Percentiles rank a stretch among this genome's conserved stretches.
These are phyloP conservation scores for Acanthornis magna DNA, from an alignment of 2,797 vertebrate genomes.

Conservation along the genomic window DNA sequence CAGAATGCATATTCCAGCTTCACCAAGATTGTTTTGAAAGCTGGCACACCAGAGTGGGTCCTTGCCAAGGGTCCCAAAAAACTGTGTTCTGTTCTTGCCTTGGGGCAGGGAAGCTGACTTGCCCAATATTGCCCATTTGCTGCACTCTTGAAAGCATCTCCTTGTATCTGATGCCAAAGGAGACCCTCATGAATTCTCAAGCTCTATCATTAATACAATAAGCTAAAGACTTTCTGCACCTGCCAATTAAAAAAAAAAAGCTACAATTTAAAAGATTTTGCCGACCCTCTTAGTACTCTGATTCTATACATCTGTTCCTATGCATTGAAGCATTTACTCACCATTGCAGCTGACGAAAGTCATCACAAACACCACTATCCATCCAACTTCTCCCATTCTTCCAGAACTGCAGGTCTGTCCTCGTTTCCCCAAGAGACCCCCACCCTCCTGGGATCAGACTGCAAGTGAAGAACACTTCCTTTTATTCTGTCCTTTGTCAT, in stretches of 20 bases:
- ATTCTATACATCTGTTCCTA: neutral
- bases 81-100: neutral
- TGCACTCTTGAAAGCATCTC: neutral
- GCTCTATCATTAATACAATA: neutral
- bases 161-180: neutral
- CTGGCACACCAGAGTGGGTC: neutral
- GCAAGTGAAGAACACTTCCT: slow-evolving; percentile 58
- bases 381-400: neutral
- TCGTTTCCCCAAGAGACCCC: neutral
- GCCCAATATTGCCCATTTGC: neutral
- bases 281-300: neutral
- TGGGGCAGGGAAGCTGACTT: neutral
- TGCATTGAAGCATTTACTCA: slow-evolving; percentile 12
- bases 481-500: slow-evolving; percentile 27
- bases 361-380: neutral
- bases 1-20: neutral
- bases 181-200: neutral
- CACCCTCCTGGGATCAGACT: neutral
- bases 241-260: neutral
- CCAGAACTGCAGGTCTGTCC: neutral
- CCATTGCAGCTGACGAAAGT: neutral
- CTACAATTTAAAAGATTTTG: neutral
- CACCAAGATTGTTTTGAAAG: neutral
- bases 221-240: neutral
- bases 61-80: neutral